Conservation (phyloP, 1,140 invertebrate species). For the Drosophila orena region DNA sequence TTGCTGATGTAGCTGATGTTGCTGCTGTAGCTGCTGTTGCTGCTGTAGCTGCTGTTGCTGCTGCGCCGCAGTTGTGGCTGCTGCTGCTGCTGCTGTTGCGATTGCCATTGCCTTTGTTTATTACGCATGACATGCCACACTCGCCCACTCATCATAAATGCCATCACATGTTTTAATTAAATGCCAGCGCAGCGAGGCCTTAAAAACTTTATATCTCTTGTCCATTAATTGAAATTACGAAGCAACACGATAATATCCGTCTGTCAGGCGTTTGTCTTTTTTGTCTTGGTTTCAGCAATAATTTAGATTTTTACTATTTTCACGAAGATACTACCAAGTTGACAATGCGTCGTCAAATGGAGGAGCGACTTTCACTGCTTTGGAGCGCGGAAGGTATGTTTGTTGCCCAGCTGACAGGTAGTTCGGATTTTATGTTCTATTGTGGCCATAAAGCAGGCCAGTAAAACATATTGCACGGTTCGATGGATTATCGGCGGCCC, state of each 20-base stretch:
- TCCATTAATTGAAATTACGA: slow-evolving; percentile 75
- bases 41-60: slow-evolving; percentile 11
- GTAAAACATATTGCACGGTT: slow-evolving; percentile 28
- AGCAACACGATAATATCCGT: slow-evolving; percentile 30
- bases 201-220: slow-evolving; percentile 62
- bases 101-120: slow-evolving; percentile 61
- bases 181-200: slow-evolving; percentile 46
- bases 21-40: background rate
- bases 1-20: slow-evolving; percentile 31
- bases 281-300: slow-evolving; percentile 56
- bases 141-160: slow-evolving; percentile 70
- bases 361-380: slow-evolving; percentile 55
- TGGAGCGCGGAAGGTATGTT: slow-evolving; percentile 49
- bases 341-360: slow-evolving; percentile 37
- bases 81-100: slow-evolving; percentile 1
- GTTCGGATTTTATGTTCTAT: slow-evolving; percentile 69
- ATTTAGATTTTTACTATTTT: slow-evolving; percentile 58
- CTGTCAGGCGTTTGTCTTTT: slow-evolving; percentile 3
- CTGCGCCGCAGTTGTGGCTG: slow-evolving; percentile 5
- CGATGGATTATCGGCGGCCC: slow-evolving; percentile 7
- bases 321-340: slow-evolving; percentile 49
- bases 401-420: slow-evolving; percentile 30
- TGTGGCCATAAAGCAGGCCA: slow-evolving; percentile 57
- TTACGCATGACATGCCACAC: slow-evolving; percentile 54
- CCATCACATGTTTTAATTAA: slow-evolving; percentile 77